These are phyloP conservation scores for Tachina fera DNA, from an alignment of 2,888 invertebrate genomes.

Conservation along the genomic window DNA sequence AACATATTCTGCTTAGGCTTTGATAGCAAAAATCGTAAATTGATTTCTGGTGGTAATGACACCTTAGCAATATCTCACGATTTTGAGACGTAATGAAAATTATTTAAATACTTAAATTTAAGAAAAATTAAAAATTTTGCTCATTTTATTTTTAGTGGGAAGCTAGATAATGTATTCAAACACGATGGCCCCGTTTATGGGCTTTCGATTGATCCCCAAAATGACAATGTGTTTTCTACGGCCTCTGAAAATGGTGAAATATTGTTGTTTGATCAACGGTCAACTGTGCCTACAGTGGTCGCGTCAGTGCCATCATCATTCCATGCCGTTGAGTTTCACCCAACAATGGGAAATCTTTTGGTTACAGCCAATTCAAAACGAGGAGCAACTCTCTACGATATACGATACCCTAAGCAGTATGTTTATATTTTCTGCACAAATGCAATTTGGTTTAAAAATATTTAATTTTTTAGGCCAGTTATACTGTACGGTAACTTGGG, in stretches of 20 bases:
- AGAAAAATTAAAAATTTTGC: constrained; percentile 38
- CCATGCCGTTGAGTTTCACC: constrained; percentile 97
- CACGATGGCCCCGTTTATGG: constrained; percentile 96
- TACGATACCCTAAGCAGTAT: constrained; percentile 91
- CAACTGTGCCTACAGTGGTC: constrained; percentile 78
- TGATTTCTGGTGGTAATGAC: constrained; percentile 97
- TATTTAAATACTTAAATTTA: background rate
- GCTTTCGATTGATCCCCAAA: constrained; percentile 92
- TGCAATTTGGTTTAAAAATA: background rate
- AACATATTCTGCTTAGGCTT: constrained; percentile 97
- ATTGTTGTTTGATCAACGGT: constrained; percentile 89
- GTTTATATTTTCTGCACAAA: background rate
- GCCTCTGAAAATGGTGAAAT: constrained; percentile 97
- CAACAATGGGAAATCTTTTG: constrained; percentile 90
- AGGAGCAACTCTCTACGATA: constrained; percentile 95
- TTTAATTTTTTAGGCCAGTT: constrained; percentile 85
- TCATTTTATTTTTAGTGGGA: constrained; percentile 80
- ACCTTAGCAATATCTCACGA: constrained; percentile 97
- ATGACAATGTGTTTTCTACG: constrained; percentile 92
- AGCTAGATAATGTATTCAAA: constrained; percentile 88
- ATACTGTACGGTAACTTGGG: constrained; percentile 87
- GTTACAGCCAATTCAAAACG: constrained; percentile 95
- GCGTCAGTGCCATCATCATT: constrained; percentile 90
- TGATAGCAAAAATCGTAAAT: constrained; percentile 89
- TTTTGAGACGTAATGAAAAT: constrained; percentile 87